phyloP scores from a whole-genome alignment of 2,113 vertebrate genomes.

The Campylomormyrus numenius region DNA sequence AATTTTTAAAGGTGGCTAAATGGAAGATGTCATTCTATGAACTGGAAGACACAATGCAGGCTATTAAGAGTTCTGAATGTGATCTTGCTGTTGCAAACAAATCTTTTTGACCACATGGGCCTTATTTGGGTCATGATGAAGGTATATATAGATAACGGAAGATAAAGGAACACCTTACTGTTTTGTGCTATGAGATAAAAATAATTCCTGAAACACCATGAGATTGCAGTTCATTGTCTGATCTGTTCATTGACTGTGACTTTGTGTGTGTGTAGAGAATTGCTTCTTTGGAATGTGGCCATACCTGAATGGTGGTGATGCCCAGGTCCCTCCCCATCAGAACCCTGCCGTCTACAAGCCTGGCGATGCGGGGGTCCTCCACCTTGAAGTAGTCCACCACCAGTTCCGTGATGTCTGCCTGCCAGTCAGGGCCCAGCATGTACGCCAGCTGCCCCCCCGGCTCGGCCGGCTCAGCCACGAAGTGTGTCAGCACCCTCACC shows the following conservation, averaged over 20 bases:
- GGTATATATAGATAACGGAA: background rate
- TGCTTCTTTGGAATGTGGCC: background rate
- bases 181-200: background rate
- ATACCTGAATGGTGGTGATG: slow-evolving; percentile 64
- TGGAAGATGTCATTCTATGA: background rate
- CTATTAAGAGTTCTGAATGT: background rate
- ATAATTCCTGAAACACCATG: background rate
- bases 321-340: slow-evolving; percentile 80
- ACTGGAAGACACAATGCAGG: background rate
- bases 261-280: background rate
- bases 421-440: slow-evolving; percentile 90
- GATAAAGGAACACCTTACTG: background rate
- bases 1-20: background rate
- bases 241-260: background rate
- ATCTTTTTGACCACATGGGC: background rate
- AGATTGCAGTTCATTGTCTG: background rate
- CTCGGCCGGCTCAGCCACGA: slow-evolving; percentile 76
- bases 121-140: background rate
- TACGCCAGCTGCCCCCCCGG: slow-evolving; percentile 69
- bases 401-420: slow-evolving; percentile 87
- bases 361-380: slow-evolving; percentile 77
- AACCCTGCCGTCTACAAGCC: slow-evolving; percentile 72
- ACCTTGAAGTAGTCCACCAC: slow-evolving; percentile 86
- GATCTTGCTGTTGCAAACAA: background rate
- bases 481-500: slow-evolving; percentile 88